Percentiles rank a stretch among this genome's conserved stretches.
Evolutionary conservation across 2,797 vertebrate species (phyloP).

Genomic region (Columba guinea): DNA sequence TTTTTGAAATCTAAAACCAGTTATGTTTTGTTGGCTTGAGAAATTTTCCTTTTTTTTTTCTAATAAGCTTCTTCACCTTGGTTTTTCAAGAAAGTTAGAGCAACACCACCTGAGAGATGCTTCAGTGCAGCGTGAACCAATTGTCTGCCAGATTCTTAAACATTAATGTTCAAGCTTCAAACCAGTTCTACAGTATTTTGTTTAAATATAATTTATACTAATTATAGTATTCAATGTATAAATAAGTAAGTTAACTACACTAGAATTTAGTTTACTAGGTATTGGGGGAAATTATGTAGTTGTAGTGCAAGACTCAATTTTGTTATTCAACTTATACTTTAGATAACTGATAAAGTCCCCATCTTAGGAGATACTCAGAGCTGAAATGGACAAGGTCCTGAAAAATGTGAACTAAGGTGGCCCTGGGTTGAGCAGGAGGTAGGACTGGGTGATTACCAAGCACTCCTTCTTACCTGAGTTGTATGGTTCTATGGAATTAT

Average conservation of each 20-base stretch:
- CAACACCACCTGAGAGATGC: background rate
- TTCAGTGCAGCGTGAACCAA: background rate
- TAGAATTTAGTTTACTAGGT: background rate
- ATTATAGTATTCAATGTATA: background rate
- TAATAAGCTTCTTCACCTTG: background rate
- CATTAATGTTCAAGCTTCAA: background rate
- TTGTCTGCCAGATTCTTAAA: background rate
- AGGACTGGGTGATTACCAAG: background rate
- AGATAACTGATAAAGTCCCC: background rate
- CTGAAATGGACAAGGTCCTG: background rate
- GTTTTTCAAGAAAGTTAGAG: background rate
- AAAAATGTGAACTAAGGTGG: background rate
- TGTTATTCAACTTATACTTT: background rate
- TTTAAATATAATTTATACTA: background rate
- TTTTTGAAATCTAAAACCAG: background rate
- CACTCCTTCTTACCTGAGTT: background rate
- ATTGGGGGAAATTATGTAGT: background rate
- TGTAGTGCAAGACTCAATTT: background rate
- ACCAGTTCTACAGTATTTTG: background rate
- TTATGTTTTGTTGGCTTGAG: background rate
- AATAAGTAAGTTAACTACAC: background rate
- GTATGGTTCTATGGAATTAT: background rate
- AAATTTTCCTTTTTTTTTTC: background rate
- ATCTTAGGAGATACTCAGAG: background rate
- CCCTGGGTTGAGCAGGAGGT: background rate